A percentile compares a stretch with the other conserved stretches of the same genome.
Evolutionary conservation across 1,140 invertebrate species (phyloP).

Genomic region (Metaphire vulgaris): DNA sequence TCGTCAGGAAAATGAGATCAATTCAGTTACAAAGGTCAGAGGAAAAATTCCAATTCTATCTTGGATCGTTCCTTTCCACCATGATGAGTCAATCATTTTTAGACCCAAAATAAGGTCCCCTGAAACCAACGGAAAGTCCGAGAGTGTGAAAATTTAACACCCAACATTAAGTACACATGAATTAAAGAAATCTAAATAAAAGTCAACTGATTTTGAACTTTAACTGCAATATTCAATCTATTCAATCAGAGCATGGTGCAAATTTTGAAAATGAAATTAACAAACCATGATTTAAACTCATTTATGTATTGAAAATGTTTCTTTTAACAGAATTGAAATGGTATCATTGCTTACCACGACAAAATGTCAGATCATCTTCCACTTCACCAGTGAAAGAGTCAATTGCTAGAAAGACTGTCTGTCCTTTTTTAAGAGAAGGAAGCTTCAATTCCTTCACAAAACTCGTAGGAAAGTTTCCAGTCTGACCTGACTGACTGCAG

Average conservation of each 20-base stretch:
- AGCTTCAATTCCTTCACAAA: neutral
- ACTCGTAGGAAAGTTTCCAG: neutral
- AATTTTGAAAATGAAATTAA: too few relatives aligned
- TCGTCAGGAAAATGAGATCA: neutral
- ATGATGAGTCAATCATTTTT: neutral
- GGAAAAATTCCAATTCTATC: neutral
- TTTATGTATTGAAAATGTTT: too few relatives aligned
- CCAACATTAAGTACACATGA: too few relatives aligned
- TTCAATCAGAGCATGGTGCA: too few relatives aligned
- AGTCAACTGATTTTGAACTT: too few relatives aligned
- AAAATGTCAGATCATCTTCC: neutral
- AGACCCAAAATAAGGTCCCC: neutral
- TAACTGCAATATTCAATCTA: too few relatives aligned
- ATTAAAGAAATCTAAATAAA: too few relatives aligned
- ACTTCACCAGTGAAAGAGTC: neutral
- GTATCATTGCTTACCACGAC: too few relatives aligned
- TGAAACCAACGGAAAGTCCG: too few relatives aligned
- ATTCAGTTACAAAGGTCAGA: neutral
- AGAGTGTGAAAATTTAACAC: too few relatives aligned
- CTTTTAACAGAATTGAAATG: too few relatives aligned
- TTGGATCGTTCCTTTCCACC: neutral
- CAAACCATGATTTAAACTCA: too few relatives aligned
- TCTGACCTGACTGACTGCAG: neutral
- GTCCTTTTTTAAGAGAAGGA: neutral
- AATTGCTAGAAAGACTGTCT: neutral